Base-by-base conservation (phyloP, 2,888 invertebrate species). In the Apocheima hispidaria region DNA sequence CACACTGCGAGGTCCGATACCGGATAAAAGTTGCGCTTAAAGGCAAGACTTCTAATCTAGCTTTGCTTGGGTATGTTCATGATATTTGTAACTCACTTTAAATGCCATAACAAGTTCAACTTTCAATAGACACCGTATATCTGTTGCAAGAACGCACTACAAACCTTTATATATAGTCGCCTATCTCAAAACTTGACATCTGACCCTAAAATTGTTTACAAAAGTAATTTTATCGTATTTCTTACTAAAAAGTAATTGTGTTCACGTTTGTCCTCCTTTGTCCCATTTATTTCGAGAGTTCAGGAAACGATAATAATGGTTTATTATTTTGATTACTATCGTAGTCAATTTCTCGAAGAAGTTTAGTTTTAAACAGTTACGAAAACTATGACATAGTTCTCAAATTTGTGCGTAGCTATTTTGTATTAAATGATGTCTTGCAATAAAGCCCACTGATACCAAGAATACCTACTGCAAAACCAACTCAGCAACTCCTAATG, bases 181-280 rank as follows among this genome's bases (percentile, higher is more conserved):
- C 35, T 60, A 60, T 60, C 60, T 21, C 21, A 4, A 48, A 59
- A 52, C 35, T 50, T 60, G 54, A 60, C 60, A 30, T 54, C 21
- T 44, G 54, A 60, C 43, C 53, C 49, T 21, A 16, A 2, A 4
- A 12, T 26, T 53, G 53, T 46, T 20, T 16, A 14, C 44, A 49
- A 38, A 46, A 7, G 23, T 10, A 10, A 21, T 46, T n/a, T 46
- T 28, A 46, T 43, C 35, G 2, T 9, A n/a, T 36, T 38, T 55
- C 36, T 36, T 14, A n/a, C 16, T 35, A 20, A 35, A 53, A 26
- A 26, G 40, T 28, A 40, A 28, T 38, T 18, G 4, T 50, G 40
- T 51, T 51, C 40, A 40, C 40, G 10, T 21, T 10, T 21, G 9
- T 18, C 9, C 4, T 40, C 2, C 12, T 21, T 20, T 21, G 2